Base-by-base conservation (phyloP, 2,888 invertebrate genomes). In the Leptogaster cylindrica region DNA sequence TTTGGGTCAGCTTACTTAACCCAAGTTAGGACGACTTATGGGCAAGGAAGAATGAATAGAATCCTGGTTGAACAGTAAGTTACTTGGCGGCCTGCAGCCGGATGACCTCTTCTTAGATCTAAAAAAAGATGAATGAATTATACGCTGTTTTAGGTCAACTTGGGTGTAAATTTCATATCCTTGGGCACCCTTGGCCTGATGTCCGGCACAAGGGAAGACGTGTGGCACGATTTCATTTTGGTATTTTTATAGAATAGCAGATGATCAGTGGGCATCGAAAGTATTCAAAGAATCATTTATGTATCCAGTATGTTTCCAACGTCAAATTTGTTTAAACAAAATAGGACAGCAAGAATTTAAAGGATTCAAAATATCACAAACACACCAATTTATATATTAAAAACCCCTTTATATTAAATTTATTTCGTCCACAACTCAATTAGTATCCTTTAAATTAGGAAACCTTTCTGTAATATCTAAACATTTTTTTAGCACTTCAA, bases 1-100 rank as follows among this genome's bases (percentile, higher is more conserved):
- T 55, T 55, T 12, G 31, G 55, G 55, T 36, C 36, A 55, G 55
- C 55, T 55, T 55, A 55, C 20, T 55, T 36, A 36, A 55, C 36
- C 55, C 25, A 36, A 55, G 55, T 55, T 12, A 14, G 4, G 36
- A 36, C 31, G 28, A 33, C 52, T 52, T 52, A 31, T 52, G 31
- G 52, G 20, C 23, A 14, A 18, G 25, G 16, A 16, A 8, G 23
- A 14, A 55, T 55, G 55, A 55, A 55, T 55, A 39, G 39, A 46
- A 18, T 25, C 6, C 25, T 55, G 10, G 14, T 16, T 14, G 16
- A 6, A 2, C 3, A 10, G 14, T 41, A 16, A 33, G 55, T 8
- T 14, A 55, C 8, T 16, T 25, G 23, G 33, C 41, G 31, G 20
- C 33, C 33, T 39, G 39, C 55, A 55, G 55, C 55, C 55, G 36